Evolutionary conservation across 2,113 vertebrate genomes (phyloP), one percentile per base, ranked within the genome.

Genomic region (Bufo bufo): DNA sequence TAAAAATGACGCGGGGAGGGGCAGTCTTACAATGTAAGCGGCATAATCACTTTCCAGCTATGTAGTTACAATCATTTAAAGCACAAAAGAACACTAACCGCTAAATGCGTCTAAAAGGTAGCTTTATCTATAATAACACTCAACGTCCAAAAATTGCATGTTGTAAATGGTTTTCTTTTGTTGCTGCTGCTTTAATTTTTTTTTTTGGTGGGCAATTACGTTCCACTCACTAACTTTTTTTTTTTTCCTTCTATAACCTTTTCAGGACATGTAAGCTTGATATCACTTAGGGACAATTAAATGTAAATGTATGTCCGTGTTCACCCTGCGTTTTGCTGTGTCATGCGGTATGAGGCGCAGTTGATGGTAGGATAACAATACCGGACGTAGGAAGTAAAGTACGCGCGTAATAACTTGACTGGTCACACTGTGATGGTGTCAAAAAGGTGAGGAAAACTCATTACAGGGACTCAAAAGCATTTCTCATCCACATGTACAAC

Each of bases 21-120:
- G 63, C 63, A 47, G 12, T 74, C 65, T 1, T 59, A 72, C 23
- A 17, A 52, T 65, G 50, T 78, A 63, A 79, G 33, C 58, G 14
- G 75, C 79, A 87, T 87, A 87, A 87, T 87, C 33, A 20, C 65
- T 61, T 75, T 63, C 63, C 54, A 69, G 52, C 52, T 59, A 82
- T 59, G 54, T 50, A 82, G 66, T 59, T 75, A 58, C 11, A 82
- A 74, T 82, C 1, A 50, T 82, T 47, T 59, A 47, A 82, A 82
- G 65, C 17, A 82, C 86, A 75, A 87, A 82, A 63, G 78, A 87
- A 74, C 45, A 33, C 52, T 82, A 82, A 74, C 54, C 8, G 45
- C 43, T 14, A 82, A 87, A 23, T 75, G 77, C 10, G 17, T 72
- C 19, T 87, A 45, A 87, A 82, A 82, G 19, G 78, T 43, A 50